Base-by-base conservation (phyloP, 2,888 invertebrate genomes). In the Parnassius orleans region DNA sequence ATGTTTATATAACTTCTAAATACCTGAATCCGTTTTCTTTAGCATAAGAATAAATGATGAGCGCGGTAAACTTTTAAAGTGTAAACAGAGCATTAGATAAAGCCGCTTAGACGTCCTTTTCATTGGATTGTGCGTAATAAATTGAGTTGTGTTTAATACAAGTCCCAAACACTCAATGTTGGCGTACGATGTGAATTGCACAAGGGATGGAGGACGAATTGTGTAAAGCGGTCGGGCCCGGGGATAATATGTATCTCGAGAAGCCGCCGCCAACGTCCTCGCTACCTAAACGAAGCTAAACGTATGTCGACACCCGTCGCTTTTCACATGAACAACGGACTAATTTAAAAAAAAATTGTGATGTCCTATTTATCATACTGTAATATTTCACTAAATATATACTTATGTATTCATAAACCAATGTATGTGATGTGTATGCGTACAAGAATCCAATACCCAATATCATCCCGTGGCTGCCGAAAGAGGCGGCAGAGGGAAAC, bases 261-360 rank as follows among this genome's bases (percentile, higher is more conserved):
- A 46, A 57, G 48, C 46, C 7, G 19, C 52, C 52, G 19, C 33
- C 11, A 33, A 10, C 42, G 51, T 41, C 14, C 19, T 74, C 73
- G 72, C 77, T 78, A 79, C 68, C 80, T 80, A 79, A 3, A 79
- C 77, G 78, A 78, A 77, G 80, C 81, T 84, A 86, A 1, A 33
- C 78, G 81, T 81, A 46, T n/a, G 84, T 78, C 78, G 72, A 76
- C 81, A 75, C 74, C 66, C 72, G 71, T 69, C 76, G 76, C 72
- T 72, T 73, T 73, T 64, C 72, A 19, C 19, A 19, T 19, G 19
- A 2, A 19, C 1, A 19, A 19, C 19, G 19, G 19, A 19, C 19
- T 19, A 19, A 2, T 24, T 33, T 33, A 33, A 33, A 33, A 33
- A 24, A 33, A 7, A 33, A 33, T 7, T 33, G 5, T 33, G 7